These are phyloP conservation scores for Aphaenogaster floridana DNA, from an alignment of 1,140 invertebrate genomes.

Conservation along the genomic window DNA sequence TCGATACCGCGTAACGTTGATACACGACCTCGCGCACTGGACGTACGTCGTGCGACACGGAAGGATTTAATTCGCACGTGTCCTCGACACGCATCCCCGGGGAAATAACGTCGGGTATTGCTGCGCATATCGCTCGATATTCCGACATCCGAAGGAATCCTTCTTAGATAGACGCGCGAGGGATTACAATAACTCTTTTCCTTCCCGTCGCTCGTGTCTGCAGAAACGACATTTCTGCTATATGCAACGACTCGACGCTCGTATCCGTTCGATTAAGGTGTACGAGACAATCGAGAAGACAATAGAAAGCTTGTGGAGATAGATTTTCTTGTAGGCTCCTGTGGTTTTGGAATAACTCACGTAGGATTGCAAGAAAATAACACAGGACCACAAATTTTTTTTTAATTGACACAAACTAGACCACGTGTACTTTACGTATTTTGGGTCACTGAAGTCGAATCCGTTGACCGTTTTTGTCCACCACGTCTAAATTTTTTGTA, in stretches of 20 bases:
- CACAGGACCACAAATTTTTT: too few species aligned
- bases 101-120: slow-evolving; percentile 55
- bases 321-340: not conserved
- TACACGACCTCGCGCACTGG: not conserved
- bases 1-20: slow-evolving; percentile 2
- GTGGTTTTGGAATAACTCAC: not conserved
- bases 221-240: not conserved
- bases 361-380: not conserved
- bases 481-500: too few species aligned
- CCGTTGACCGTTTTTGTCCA: too few species aligned
- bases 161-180: slow-evolving; percentile 27
- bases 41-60: not conserved
- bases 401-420: too few species aligned
- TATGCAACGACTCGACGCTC: not conserved
- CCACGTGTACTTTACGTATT: too few species aligned
- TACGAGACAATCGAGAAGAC: not conserved
- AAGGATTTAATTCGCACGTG: slow-evolving; percentile 56
- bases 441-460: too few species aligned
- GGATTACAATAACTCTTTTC: slow-evolving; percentile 30
- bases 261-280: not conserved
- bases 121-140: slow-evolving; percentile 36
- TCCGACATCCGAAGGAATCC: slow-evolving; percentile 12
- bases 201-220: not conserved
- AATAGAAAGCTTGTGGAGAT: not conserved
- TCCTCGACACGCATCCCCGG: slow-evolving; percentile 35